Percentiles rank a stretch among this genome's conserved stretches.
phyloP scores from a whole-genome alignment of 2,797 vertebrate species.

The Acanthornis magna region DNA sequence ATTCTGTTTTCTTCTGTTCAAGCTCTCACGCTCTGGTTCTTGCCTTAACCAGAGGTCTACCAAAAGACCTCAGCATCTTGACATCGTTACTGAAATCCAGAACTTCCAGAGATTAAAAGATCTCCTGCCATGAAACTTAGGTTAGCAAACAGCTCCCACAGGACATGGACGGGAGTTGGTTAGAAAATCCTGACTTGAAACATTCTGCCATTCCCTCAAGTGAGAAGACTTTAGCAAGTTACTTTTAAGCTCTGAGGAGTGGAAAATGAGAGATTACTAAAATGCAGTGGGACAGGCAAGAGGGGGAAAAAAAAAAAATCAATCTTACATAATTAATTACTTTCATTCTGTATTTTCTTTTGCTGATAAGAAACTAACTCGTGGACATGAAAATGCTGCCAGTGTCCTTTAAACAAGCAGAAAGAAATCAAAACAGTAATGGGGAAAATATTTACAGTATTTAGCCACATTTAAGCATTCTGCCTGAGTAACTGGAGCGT shows the following conservation, averaged over 20 bases:
- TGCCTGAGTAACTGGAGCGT: not conserved
- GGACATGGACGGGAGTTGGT: not conserved
- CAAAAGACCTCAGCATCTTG: not conserved
- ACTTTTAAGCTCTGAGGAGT: not conserved
- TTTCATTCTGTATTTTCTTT: not conserved
- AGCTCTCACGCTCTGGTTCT: not conserved
- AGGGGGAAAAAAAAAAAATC: not conserved
- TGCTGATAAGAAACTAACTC: not conserved
- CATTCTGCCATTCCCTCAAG: not conserved
- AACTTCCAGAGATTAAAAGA: not conserved
- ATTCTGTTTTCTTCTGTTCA: not conserved
- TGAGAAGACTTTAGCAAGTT: not conserved
- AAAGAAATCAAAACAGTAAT: not conserved
- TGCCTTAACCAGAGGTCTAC: not conserved
- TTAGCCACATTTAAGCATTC: slow-evolving; percentile 22
- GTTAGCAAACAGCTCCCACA: not conserved
- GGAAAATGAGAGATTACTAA: not conserved
- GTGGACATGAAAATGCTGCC: not conserved
- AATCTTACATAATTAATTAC: not conserved
- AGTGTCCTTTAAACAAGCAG: not conserved
- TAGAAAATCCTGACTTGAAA: not conserved
- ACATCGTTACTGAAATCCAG: not conserved
- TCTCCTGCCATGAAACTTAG: not conserved
- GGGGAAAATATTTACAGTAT: not conserved
- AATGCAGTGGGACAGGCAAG: not conserved